phyloP scores from a whole-genome alignment of 2,797 vertebrate species.

The Champsocephalus gunnari region DNA sequence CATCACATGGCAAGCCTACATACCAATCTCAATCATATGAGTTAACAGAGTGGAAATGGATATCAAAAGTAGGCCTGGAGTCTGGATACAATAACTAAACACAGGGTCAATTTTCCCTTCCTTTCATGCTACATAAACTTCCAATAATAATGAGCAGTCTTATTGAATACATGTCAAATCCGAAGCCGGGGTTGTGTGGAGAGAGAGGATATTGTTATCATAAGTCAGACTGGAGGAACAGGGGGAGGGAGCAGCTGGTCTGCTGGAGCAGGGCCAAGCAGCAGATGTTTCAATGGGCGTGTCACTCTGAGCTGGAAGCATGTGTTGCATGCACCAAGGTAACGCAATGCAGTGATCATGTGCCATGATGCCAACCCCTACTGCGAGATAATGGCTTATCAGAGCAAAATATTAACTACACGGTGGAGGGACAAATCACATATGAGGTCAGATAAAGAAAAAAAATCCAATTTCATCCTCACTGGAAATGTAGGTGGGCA shows the following conservation, averaged over 20 bases:
- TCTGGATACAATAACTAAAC: conserved; percentile 6
- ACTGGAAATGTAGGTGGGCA: background rate
- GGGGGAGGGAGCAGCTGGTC: conserved; percentile 75
- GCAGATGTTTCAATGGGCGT: conserved; percentile 81
- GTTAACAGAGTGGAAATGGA: conserved; percentile 1
- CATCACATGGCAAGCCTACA: conserved; percentile 78
- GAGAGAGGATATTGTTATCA: conserved; percentile 53
- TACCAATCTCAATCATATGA: conserved; percentile 54
- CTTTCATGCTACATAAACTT: conserved; percentile 38
- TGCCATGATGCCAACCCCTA: conserved; percentile 48
- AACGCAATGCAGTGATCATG: conserved; percentile 80
- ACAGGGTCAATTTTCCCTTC: background rate
- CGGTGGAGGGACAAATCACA: background rate
- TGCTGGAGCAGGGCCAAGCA: conserved; percentile 74
- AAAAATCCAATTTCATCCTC: too few relatives aligned
- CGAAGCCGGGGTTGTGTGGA: conserved; percentile 1
- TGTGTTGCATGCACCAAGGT: conserved; percentile 80
- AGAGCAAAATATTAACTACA: background rate
- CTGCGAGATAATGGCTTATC: conserved; percentile 7
- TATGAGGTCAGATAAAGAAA: background rate
- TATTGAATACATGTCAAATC: conserved; percentile 39
- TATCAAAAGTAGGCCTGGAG: conserved; percentile 6
- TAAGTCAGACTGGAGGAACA: conserved; percentile 63
- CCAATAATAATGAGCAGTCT: conserved; percentile 14
- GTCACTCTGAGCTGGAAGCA: conserved; percentile 65